phyloP scores from a whole-genome alignment of 2,888 invertebrate species.

The Steinernema hermaphroditum region DNA sequence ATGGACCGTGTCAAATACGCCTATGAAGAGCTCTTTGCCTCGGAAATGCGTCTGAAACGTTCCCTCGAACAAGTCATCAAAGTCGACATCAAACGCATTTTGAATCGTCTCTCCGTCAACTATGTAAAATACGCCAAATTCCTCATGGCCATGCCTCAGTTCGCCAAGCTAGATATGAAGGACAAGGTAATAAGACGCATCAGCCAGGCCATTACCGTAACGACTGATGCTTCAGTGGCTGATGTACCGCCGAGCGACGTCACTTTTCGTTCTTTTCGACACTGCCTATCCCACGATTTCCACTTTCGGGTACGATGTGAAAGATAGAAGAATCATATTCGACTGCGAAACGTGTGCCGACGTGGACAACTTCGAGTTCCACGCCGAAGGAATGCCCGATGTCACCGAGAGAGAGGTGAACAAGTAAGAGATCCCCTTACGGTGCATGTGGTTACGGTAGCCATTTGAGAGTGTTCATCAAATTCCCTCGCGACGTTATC shows the following conservation, averaged over 20 bases:
- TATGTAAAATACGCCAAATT: conserved; percentile 9
- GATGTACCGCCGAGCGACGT: not conserved
- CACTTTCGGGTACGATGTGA: conserved; percentile 17
- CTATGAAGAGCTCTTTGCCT: conserved; percentile 16
- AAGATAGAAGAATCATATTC: conserved; percentile 3
- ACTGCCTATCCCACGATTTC: conserved; percentile 24
- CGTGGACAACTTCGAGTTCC: conserved; percentile 3
- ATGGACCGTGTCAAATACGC: conserved; percentile 19
- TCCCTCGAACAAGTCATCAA: not conserved
- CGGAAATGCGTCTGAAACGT: not conserved
- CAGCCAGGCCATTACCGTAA: no score
- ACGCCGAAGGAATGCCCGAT: not conserved
- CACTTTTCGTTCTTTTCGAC: conserved; percentile 12
- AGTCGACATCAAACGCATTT: conserved; percentile 18
- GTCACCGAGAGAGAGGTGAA: not conserved
- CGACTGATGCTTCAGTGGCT: not conserved
- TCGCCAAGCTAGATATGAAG: not conserved
- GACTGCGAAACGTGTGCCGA: not conserved
- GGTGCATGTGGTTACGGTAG: not conserved
- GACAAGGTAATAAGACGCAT: no score
- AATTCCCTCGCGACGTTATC: conserved; percentile 1
- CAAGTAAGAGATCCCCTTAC: not conserved
- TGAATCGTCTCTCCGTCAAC: not conserved
- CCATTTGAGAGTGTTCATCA: not conserved
- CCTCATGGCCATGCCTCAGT: conserved; percentile 15